phyloP scores from a whole-genome alignment of 2,797 vertebrate species.

The Cetoscarus ocellatus region DNA sequence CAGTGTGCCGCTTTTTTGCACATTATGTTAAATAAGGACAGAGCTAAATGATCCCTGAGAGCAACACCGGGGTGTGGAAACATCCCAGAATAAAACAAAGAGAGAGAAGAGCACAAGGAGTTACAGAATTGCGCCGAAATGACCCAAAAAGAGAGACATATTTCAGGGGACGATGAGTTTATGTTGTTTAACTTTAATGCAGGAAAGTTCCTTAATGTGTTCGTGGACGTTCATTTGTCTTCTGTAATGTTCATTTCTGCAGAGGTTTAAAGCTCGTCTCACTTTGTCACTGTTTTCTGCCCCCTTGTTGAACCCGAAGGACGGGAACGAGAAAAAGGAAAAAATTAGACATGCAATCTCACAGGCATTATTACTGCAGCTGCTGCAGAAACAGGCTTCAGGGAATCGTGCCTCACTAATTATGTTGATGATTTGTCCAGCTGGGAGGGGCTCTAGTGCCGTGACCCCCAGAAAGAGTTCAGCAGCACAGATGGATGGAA shows the following conservation, averaged over 20 bases:
- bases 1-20: neutral
- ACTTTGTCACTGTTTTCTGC: neutral
- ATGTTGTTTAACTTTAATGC: neutral
- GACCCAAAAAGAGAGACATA: neutral
- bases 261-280: neutral
- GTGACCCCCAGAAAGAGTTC: too few species aligned
- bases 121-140: neutral
- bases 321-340: too few species aligned
- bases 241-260: neutral
- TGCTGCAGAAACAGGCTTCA: too few species aligned
- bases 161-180: neutral
- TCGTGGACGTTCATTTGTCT: neutral
- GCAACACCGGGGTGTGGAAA: neutral
- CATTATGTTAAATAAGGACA: neutral
- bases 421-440: too few species aligned
- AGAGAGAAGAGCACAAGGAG: neutral
- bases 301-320: too few species aligned
- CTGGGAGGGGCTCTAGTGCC: too few species aligned
- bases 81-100: neutral
- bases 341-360: too few species aligned
- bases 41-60: neutral
- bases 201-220: neutral
- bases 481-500: too few species aligned
- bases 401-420: too few species aligned
- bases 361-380: too few species aligned